These are phyloP conservation scores for Cryptophagus acutangulus DNA, from an alignment of 2,888 invertebrate species.

Conservation along the genomic window DNA sequence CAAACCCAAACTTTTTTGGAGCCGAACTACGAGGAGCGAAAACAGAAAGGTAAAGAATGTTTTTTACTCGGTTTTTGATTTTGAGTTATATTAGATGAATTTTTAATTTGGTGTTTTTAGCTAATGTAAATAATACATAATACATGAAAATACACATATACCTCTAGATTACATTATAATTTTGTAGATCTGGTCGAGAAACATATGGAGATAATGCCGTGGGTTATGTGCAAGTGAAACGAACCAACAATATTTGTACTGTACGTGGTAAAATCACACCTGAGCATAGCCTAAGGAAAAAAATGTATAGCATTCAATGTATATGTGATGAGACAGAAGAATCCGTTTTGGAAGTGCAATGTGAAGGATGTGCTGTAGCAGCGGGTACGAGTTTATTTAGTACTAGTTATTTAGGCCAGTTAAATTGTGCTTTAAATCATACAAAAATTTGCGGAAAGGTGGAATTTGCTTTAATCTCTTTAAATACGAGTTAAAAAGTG, in stretches of 20 bases:
- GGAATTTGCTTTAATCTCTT: too few species aligned
- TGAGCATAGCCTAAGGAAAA: constrained; percentile 5
- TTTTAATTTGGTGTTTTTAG: too few species aligned
- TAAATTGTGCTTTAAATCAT: too few species aligned
- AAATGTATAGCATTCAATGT: not conserved
- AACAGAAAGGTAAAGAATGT: constrained; percentile 5
- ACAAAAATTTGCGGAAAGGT: too few species aligned
- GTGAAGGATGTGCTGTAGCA: constrained; percentile 7
- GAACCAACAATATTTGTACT: not conserved
- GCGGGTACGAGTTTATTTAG: not conserved
- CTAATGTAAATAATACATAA: not conserved
- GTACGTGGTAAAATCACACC: constrained; percentile 4
- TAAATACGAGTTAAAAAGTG: too few species aligned
- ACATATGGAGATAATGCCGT: not conserved
- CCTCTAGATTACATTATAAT: too few species aligned
- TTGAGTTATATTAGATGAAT: too few species aligned
- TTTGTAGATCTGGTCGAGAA: constrained; percentile 1
- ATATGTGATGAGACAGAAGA: constrained; percentile 1
- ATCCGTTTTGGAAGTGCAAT: not conserved
- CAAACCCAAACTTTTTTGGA: constrained; percentile 5
- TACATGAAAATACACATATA: not conserved
- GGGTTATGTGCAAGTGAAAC: constrained; percentile 6
- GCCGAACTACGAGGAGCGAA: constrained; percentile 9
- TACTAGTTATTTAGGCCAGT: too few species aligned
- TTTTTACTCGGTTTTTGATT: too few species aligned